Evolutionary conservation across 2,888 invertebrate species (phyloP).

Genomic region (Amblyjoppa proteus): DNA sequence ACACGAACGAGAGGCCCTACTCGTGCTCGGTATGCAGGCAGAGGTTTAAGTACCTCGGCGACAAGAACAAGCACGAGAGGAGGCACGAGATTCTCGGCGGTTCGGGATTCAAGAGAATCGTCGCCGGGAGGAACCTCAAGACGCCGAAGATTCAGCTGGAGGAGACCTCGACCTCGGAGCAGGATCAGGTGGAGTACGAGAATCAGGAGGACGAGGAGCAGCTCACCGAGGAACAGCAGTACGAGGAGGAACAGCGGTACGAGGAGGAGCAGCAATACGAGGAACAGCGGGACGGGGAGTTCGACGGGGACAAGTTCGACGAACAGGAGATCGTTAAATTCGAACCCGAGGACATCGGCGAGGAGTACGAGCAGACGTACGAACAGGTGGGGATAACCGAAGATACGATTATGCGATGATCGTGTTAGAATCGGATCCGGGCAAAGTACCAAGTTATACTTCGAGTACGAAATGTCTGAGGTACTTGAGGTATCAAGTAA

Average conservation of each 20-base stretch:
- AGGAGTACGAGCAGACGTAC: constrained; percentile 64
- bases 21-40: constrained; percentile 82
- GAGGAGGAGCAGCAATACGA: constrained; percentile 65
- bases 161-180: constrained; percentile 77
- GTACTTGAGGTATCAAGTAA: background rate
- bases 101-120: constrained; percentile 82
- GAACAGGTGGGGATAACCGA: constrained; percentile 70
- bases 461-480: background rate
- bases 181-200: constrained; percentile 74
- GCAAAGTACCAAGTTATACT: background rate
- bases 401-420: background rate
- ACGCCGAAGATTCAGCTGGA: constrained; percentile 69
- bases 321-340: constrained; percentile 75
- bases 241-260: constrained; percentile 69
- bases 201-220: constrained; percentile 67
- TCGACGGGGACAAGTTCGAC: constrained; percentile 67
- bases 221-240: constrained; percentile 63
- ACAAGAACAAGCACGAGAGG: constrained; percentile 83
- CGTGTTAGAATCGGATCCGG: background rate
- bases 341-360: constrained; percentile 62
- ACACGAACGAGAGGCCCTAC: constrained; percentile 83
- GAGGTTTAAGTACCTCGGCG: constrained; percentile 83
- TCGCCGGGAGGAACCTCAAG: constrained; percentile 79
- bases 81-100: constrained; percentile 83
- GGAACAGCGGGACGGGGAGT: constrained; percentile 54